A percentile compares a stretch with the other conserved stretches of the same genome.
phyloP scores from a whole-genome alignment of 1,140 invertebrate genomes.

The Drosophila serrata region DNA sequence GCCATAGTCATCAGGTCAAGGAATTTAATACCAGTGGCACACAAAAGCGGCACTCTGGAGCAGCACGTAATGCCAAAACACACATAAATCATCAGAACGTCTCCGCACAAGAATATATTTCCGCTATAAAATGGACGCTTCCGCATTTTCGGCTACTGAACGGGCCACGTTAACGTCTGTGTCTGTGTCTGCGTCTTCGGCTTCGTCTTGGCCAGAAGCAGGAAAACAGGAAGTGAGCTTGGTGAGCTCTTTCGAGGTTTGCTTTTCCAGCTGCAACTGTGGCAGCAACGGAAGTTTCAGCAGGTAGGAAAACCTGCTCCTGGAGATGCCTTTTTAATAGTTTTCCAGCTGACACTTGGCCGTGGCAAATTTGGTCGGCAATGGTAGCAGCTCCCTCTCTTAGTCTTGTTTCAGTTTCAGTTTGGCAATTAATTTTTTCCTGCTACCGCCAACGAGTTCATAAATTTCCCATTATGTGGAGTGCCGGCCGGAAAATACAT shows the following conservation, averaged over 20 bases:
- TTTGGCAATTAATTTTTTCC: conserved; percentile 73
- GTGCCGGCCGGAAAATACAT: conserved; percentile 71
- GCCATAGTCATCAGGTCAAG: conserved; percentile 3
- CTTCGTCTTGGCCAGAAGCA: conserved; percentile 26
- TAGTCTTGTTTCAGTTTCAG: conserved; percentile 37
- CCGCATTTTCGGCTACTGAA: conserved; percentile 68
- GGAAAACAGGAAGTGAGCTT: conserved; percentile 77
- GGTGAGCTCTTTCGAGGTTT: conserved; percentile 31
- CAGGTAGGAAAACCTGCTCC: conserved; percentile 56
- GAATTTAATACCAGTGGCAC: conserved; percentile 69
- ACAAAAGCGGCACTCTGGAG: conserved; percentile 37
- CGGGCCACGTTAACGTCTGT: conserved; percentile 21
- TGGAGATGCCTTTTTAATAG: conserved; percentile 77
- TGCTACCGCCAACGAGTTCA: conserved; percentile 52
- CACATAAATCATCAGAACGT: conserved; percentile 79
- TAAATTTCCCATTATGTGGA: conserved; percentile 70
- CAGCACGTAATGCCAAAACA: conserved; percentile 78
- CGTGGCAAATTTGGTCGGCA: conserved; percentile 45
- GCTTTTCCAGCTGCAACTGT: conserved; percentile 28
- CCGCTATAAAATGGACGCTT: conserved; percentile 82
- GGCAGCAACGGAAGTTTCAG: conserved; percentile 61
- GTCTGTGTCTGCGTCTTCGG: conserved; percentile 17
- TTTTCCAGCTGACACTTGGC: conserved; percentile 70
- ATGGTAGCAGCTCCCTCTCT: background rate
- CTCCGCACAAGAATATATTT: conserved; percentile 83